phyloP scores from a whole-genome alignment of 2,888 invertebrate genomes.

The Hyposoter didymator region DNA sequence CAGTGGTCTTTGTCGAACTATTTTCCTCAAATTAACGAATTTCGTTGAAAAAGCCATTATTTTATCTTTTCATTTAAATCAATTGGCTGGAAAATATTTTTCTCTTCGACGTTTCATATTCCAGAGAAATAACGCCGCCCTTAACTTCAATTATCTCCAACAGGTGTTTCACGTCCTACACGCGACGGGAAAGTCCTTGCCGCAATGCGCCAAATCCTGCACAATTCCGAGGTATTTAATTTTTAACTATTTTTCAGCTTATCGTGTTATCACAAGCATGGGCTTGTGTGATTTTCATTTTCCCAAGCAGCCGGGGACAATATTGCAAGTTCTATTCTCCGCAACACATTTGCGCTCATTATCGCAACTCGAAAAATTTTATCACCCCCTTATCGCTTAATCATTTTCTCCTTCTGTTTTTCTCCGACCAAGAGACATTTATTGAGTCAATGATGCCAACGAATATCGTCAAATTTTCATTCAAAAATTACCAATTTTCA shows the following conservation, averaged over 20 bases:
- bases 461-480: background rate
- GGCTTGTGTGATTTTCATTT: background rate
- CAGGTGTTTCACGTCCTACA: conserved; percentile 53
- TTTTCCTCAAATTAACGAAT: conserved; percentile 65
- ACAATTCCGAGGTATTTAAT: conserved; percentile 27
- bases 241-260: background rate
- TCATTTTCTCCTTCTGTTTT: background rate
- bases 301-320: background rate
- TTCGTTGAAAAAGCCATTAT: conserved; percentile 71
- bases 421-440: background rate
- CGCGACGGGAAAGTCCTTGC: conserved; percentile 56
- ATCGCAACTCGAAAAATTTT: conserved; percentile 11
- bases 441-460: background rate
- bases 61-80: background rate
- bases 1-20: conserved; percentile 72
- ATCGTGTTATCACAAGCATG: background rate
- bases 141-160: conserved; percentile 31
- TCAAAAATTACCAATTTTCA: background rate
- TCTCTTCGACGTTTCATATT: conserved; percentile 38
- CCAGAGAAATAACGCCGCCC: background rate
- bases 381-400: conserved; percentile 3
- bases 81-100: background rate
- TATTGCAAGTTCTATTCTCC: conserved; percentile 1
- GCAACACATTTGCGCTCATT: background rate
- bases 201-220: conserved; percentile 68